Evolutionary conservation across 2,113 vertebrate genomes (phyloP).

Genomic region (Cheilinus undulatus): DNA sequence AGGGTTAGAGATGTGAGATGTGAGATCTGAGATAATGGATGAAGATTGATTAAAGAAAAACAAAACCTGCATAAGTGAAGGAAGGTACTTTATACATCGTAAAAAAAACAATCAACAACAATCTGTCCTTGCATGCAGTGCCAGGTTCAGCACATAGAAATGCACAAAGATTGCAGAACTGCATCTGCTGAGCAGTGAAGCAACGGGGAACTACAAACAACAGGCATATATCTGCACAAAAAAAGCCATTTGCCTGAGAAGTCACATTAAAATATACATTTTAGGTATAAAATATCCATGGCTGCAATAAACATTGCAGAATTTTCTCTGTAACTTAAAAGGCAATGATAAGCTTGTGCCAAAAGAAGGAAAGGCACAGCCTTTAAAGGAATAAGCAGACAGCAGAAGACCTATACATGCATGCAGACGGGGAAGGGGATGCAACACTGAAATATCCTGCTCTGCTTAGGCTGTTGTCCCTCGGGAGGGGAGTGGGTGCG

Average conservation of each 20-base stretch:
- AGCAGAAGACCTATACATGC: constrained; percentile 42
- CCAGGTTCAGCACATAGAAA: constrained; percentile 10
- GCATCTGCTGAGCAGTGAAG: constrained; percentile 24
- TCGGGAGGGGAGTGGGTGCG: constrained; percentile 51
- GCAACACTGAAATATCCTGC: constrained; percentile 14
- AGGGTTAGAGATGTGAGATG: neutral
- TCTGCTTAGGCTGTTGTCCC: constrained; percentile 33
- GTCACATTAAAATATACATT: neutral
- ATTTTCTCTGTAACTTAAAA: neutral
- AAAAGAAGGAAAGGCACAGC: neutral
- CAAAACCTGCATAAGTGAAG: constrained; percentile 10
- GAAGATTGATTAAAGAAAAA: constrained; percentile 7
- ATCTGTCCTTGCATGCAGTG: constrained; percentile 33
- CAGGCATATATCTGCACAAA: neutral
- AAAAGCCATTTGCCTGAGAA: neutral
- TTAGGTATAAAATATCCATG: neutral
- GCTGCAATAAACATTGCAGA: constrained; percentile 1
- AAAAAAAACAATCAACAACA: neutral
- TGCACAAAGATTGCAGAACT: constrained; percentile 34
- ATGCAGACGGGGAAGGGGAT: constrained; percentile 47
- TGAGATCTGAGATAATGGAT: neutral
- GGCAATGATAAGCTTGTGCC: neutral
- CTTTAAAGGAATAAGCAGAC: neutral
- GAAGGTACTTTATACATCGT: neutral
- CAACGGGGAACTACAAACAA: neutral